Percentiles rank a stretch among this genome's conserved stretches.
Evolutionary conservation across 2,888 invertebrate genomes (phyloP).

Genomic region (Phyllotreta cruciferae): DNA sequence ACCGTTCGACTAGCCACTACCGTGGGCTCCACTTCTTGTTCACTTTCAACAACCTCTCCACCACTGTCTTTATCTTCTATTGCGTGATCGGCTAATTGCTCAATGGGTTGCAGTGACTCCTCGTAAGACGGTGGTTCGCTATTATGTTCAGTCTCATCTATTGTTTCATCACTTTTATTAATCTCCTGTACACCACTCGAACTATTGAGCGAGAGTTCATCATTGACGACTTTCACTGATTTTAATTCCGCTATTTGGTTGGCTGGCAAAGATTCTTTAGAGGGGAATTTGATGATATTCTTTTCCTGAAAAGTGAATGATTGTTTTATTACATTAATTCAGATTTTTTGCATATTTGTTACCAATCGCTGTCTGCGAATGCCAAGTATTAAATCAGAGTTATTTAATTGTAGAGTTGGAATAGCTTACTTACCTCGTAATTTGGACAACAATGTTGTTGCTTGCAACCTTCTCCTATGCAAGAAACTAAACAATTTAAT

Average conservation of each 20-base stretch:
- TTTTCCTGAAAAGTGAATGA: slow-evolving; percentile 1
- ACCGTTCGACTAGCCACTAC: too few species aligned
- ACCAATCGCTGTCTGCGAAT: not conserved
- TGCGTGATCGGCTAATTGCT: not conserved
- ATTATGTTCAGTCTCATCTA: not conserved
- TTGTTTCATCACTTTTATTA: not conserved
- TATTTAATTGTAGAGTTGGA: not conserved
- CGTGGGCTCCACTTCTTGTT: not conserved
- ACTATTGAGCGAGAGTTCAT: too few species aligned
- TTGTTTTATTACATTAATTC: not conserved
- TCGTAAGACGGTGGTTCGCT: not conserved
- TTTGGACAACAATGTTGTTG: slow-evolving; percentile 59
- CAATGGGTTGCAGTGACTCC: not conserved
- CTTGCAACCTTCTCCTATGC: slow-evolving; percentile 58
- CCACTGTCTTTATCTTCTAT: not conserved
- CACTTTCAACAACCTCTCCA: not conserved
- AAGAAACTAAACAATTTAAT: slow-evolving; percentile 59
- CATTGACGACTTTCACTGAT: too few species aligned
- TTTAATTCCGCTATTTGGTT: too few species aligned
- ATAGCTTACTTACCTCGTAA: slow-evolving; percentile 38
- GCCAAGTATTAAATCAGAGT: not conserved
- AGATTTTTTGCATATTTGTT: too few species aligned
- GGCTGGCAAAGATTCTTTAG: not conserved
- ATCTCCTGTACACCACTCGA: too few species aligned
- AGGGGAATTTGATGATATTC: not conserved